These are phyloP conservation scores for Agrochola lychnidis DNA, from an alignment of 2,888 invertebrate genomes.

Conservation along the genomic window DNA sequence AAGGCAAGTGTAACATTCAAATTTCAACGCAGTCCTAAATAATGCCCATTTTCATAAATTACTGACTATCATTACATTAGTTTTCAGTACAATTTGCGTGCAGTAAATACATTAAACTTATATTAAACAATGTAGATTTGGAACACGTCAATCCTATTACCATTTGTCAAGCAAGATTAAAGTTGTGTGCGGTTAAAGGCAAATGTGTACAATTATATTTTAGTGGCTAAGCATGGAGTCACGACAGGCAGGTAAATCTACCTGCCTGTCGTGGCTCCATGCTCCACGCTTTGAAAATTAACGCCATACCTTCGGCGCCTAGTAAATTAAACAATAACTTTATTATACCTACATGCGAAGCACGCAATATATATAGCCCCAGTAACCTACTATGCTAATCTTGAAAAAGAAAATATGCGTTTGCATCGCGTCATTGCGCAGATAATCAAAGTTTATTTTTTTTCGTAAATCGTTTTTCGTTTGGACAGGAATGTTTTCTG, in stretches of 20 bases:
- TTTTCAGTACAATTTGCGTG: slow-evolving; percentile 38
- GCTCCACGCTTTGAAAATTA: slow-evolving; percentile 45
- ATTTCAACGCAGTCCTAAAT: slow-evolving; percentile 5
- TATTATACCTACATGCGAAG: slow-evolving; percentile 27
- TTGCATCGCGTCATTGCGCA: slow-evolving; percentile 3
- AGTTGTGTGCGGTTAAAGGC: slow-evolving; percentile 36
- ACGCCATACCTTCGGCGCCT: slow-evolving; percentile 36
- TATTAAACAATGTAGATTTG: slow-evolving; percentile 49
- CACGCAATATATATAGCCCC: slow-evolving; percentile 30
- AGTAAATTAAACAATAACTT: slow-evolving; percentile 57
- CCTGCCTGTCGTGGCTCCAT: too few species aligned
- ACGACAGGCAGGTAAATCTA: slow-evolving; percentile 45
- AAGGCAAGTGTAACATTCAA: neutral
- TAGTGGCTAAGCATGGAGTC: slow-evolving; percentile 48
- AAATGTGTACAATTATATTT: slow-evolving; percentile 57
- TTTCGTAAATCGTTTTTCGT: neutral
- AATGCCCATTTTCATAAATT: slow-evolving; percentile 10
- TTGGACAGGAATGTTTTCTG: slow-evolving; percentile 18
- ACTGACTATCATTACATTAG: slow-evolving; percentile 2
- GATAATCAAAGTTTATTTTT: neutral
- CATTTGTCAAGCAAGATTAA: slow-evolving; percentile 58
- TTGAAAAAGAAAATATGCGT: slow-evolving; percentile 3
- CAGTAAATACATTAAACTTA: slow-evolving; percentile 35
- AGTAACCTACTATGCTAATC: slow-evolving; percentile 13
- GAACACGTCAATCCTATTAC: slow-evolving; percentile 61